Percentiles rank a stretch among this genome's conserved stretches.
Evolutionary conservation across 2,888 invertebrate species (phyloP).

Genomic region (Halocaridina rubra): DNA sequence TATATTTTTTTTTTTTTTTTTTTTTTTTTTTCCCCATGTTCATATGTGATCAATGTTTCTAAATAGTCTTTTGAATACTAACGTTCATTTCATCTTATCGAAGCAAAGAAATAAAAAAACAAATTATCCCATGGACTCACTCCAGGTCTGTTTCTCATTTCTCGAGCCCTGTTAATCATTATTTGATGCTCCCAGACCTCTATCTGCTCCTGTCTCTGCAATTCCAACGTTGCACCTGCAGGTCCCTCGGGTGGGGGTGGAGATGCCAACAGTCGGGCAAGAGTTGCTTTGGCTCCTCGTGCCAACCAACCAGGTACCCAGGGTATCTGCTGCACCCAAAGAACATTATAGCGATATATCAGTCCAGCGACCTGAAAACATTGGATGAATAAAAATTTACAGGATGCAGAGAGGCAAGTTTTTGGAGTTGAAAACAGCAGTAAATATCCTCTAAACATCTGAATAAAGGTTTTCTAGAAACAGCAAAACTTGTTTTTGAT

Average conservation of each 20-base stretch:
- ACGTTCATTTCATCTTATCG: too few species aligned
- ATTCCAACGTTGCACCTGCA: conserved; percentile 70
- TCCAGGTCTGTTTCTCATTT: conserved; percentile 49
- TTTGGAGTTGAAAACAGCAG: too few species aligned
- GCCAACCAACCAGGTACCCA: conserved; percentile 69
- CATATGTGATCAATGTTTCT: background rate
- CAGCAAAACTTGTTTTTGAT: too few species aligned
- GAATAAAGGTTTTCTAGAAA: too few species aligned
- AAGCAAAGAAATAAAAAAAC: too few species aligned
- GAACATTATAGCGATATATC: conserved; percentile 70
- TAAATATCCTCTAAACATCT: too few species aligned
- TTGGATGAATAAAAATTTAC: too few species aligned
- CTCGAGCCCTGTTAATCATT: conserved; percentile 66
- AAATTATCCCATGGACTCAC: background rate
- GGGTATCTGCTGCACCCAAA: conserved; percentile 68
- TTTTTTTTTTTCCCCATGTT: background rate
- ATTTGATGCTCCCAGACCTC: conserved; percentile 72
- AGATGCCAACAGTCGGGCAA: conserved; percentile 70
- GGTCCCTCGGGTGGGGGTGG: conserved; percentile 67
- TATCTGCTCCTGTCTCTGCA: conserved; percentile 71
- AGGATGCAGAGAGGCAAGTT: too few species aligned
- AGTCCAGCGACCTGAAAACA: conserved; percentile 68
- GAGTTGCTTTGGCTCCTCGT: conserved; percentile 66
- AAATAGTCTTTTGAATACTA: background rate
- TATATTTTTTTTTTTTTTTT: too few species aligned